Evolutionary conservation across 1,140 invertebrate genomes (phyloP).

Genomic region (Coelopa frigida): DNA sequence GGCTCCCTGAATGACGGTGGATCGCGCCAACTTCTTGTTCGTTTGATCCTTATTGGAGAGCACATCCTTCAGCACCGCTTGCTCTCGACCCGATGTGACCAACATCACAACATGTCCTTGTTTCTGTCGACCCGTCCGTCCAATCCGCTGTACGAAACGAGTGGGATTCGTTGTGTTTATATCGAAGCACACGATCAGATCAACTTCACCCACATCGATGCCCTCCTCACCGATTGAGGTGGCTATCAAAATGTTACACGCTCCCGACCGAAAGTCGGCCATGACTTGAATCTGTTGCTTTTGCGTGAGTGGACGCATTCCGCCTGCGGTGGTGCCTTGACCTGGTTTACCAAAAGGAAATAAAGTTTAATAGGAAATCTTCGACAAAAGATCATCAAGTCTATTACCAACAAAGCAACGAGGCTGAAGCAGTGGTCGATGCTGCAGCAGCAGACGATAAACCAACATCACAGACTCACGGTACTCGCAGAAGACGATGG

Average conservation of each 20-base stretch:
- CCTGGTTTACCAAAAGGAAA: too few species aligned
- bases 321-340: conserved; percentile 26
- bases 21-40: conserved; percentile 53
- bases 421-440: conserved; percentile 67
- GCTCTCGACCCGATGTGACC: conserved; percentile 83
- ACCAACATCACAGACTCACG: conserved; percentile 85
- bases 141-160: conserved; percentile 82
- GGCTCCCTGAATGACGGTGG: conserved; percentile 56
- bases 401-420: conserved; percentile 86
- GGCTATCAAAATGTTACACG: conserved; percentile 74
- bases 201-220: conserved; percentile 90
- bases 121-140: conserved; percentile 74
- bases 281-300: conserved; percentile 67
- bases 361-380: too few species aligned
- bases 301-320: conserved; percentile 51
- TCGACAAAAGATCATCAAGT: too few species aligned
- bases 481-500: conserved; percentile 68
- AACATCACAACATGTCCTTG: conserved; percentile 76
- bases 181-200: conserved; percentile 91
- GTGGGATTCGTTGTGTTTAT: conserved; percentile 76
- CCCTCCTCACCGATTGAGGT: conserved; percentile 96
- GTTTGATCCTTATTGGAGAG: conserved; percentile 29
- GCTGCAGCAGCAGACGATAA: conserved; percentile 65
- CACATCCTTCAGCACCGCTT: conserved; percentile 53
- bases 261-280: conserved; percentile 64